Conservation (phyloP, 2,888 invertebrate species). For the Taphrorychus bicolor region DNA sequence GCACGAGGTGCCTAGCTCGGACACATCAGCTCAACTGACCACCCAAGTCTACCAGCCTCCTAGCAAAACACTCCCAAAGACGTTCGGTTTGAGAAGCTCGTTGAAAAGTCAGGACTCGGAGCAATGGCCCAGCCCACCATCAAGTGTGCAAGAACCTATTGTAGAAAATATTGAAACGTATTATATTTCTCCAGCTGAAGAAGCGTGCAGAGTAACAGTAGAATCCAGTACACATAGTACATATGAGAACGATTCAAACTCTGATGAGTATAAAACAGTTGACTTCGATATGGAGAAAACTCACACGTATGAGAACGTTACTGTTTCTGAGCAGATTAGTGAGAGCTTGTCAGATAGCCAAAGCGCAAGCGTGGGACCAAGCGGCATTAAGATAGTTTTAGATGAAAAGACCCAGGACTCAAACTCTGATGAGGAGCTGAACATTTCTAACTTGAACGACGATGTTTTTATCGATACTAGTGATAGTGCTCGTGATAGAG, state of each 20-base stretch:
- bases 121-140: slow-evolving; percentile 84
- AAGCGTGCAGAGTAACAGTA: slow-evolving; percentile 77
- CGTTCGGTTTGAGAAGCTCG: slow-evolving; percentile 57
- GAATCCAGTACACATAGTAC: slow-evolving; percentile 71
- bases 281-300: slow-evolving; percentile 60
- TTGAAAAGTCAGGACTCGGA: slow-evolving; percentile 71
- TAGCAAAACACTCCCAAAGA: slow-evolving; percentile 56
- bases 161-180: slow-evolving; percentile 83
- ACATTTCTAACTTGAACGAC: slow-evolving; percentile 59
- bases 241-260: slow-evolving; percentile 67
- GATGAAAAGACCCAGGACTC: slow-evolving; percentile 55
- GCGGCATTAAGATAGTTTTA: slow-evolving; percentile 57
- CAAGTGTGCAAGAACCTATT: slow-evolving; percentile 73
- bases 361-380: slow-evolving; percentile 57
- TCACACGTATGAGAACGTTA: slow-evolving; percentile 59
- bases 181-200: slow-evolving; percentile 80
- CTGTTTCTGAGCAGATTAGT: slow-evolving; percentile 52
- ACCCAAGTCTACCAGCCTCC: slow-evolving; percentile 58
- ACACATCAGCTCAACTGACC: slow-evolving; percentile 57
- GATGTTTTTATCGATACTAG: slow-evolving; percentile 59
- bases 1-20: slow-evolving; percentile 59
- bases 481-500: slow-evolving; percentile 48
- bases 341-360: slow-evolving; percentile 57
- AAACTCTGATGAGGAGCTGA: slow-evolving; percentile 63
- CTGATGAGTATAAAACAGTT: slow-evolving; percentile 74